phyloP scores from a whole-genome alignment of 2,113 vertebrate species.

The Prochilodus magdalenae region DNA sequence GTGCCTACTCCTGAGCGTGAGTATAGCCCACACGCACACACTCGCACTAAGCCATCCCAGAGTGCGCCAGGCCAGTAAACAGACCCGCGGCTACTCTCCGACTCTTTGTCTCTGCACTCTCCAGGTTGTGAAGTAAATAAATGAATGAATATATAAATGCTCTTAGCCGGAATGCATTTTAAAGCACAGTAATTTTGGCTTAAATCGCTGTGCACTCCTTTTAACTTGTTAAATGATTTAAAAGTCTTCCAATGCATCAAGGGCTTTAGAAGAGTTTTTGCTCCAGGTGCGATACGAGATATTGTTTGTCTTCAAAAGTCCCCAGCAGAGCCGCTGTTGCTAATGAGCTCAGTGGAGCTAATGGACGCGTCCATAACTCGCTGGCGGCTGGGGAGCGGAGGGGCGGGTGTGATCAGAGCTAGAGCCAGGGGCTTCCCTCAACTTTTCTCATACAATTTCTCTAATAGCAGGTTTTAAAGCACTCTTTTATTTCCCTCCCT shows the following conservation, averaged over 20 bases:
- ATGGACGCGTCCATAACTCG: conserved; percentile 43
- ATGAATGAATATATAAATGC: background rate
- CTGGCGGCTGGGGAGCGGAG: background rate
- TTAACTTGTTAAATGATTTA: background rate
- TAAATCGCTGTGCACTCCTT: background rate
- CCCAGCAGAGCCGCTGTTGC: conserved; percentile 18
- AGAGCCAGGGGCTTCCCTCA: background rate
- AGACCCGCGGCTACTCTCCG: background rate
- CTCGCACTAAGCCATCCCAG: background rate
- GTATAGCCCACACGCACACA: conserved; percentile 61
- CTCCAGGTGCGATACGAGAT: background rate
- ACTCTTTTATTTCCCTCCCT: conserved; percentile 7
- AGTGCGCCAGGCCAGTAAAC: background rate
- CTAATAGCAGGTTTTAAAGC: conserved; percentile 8
- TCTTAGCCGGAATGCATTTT: background rate
- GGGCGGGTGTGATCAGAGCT: background rate
- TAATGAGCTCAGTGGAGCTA: conserved; percentile 30
- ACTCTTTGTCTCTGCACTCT: background rate
- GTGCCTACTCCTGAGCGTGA: conserved; percentile 98
- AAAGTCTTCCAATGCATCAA: background rate
- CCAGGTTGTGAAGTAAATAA: background rate
- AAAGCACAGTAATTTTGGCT: background rate
- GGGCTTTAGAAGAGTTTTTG: conserved; percentile 23
- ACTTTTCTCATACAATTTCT: background rate
- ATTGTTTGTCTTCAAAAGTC: conserved; percentile 40